Evolutionary conservation across 1,140 invertebrate species (phyloP).

Genomic region (Sycophaga agraensis): DNA sequence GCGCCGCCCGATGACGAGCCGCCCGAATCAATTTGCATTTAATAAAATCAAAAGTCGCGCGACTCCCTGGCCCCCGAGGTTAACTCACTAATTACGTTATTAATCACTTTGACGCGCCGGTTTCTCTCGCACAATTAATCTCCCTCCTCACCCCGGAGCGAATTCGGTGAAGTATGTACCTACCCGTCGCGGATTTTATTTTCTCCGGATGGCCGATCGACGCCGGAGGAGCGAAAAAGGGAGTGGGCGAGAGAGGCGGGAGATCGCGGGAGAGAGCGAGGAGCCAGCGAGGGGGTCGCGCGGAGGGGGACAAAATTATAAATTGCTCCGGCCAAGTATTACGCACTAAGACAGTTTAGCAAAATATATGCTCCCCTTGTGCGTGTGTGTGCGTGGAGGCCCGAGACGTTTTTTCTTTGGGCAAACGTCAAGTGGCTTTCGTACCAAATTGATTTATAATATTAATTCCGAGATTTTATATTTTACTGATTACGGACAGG

Average conservation of each 20-base stretch:
- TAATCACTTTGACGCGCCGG: constrained; percentile 26
- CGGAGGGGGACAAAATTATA: constrained; percentile 6
- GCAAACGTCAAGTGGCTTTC: background rate
- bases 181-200: constrained; percentile 5
- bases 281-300: no score
- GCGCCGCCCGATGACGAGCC: no score
- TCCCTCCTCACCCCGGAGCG: constrained; percentile 13
- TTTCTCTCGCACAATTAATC: constrained; percentile 24
- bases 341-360: background rate
- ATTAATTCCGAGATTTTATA: background rate
- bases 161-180: constrained; percentile 16
- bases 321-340: constrained; percentile 1
- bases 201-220: background rate
- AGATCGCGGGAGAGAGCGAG: no score
- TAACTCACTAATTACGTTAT: constrained; percentile 29
- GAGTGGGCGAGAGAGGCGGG: no score
- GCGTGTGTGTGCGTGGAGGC: no score
- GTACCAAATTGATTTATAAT: background rate
- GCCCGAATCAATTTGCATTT: constrained; percentile 25
- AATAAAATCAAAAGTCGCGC: constrained; percentile 23
- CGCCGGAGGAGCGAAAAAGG: no score
- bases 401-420: no score
- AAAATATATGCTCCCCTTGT: background rate
- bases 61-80: constrained; percentile 11
- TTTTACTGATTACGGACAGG: background rate